Conservation (phyloP, 30 jellyfish, hydroid and myxozoan species). For the Sanderia malayensis region DNA sequence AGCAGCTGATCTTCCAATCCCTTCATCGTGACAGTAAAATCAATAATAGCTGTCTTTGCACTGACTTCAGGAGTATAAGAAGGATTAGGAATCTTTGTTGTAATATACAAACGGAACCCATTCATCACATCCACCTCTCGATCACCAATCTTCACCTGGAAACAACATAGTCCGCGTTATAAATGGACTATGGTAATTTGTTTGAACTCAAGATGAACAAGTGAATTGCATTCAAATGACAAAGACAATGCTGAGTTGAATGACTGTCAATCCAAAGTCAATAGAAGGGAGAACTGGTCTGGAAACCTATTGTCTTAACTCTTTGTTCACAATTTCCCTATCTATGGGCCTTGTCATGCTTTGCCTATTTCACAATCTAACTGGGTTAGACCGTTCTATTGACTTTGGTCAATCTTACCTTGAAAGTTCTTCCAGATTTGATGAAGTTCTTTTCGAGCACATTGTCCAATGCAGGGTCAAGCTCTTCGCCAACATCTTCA, state of each 20-base stretch:
- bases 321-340: too few species aligned
- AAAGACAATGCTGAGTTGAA: too few species aligned
- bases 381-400: too few species aligned
- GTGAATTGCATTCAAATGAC: not conserved
- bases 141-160: constrained; percentile 83
- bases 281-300: too few species aligned
- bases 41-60: constrained; percentile 82
- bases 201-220: too few species aligned
- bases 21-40: constrained; percentile 86
- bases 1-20: constrained; percentile 86
- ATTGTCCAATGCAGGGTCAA: constrained; percentile 81
- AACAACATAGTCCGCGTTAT: too few species aligned
- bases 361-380: too few species aligned
- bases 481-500: constrained; percentile 82
- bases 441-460: constrained; percentile 74
- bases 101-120: constrained; percentile 69
- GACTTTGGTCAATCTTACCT: too few species aligned
- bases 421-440: constrained; percentile 67
- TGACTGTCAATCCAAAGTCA: too few species aligned
- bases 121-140: constrained; percentile 84
- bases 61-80: constrained; percentile 89
- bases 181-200: too few species aligned
- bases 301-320: too few species aligned
- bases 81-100: constrained; percentile 85
- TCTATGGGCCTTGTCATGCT: too few species aligned